Evolutionary conservation across 2,113 vertebrate genomes (phyloP).

Genomic region (Ophthalmolycus amberensis): DNA sequence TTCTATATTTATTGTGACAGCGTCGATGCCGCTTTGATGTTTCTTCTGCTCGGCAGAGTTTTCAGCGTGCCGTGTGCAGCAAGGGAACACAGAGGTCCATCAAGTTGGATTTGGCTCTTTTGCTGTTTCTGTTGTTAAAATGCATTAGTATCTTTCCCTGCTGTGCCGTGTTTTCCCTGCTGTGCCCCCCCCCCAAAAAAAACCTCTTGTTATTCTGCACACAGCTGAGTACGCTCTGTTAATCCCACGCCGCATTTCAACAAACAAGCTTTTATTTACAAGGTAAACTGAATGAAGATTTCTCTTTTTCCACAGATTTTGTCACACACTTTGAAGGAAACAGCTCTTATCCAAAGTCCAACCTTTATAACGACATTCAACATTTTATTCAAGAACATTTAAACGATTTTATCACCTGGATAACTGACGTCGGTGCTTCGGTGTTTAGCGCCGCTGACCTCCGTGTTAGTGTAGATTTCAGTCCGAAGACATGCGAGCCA

Average conservation of each 20-base stretch:
- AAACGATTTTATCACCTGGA: neutral
- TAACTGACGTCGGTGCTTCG: neutral
- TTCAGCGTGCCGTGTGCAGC: constrained; percentile 24
- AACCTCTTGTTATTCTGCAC: neutral
- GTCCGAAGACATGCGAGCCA: constrained; percentile 1
- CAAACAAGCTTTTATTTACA: constrained; percentile 29
- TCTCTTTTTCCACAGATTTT: neutral
- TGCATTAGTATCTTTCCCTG: constrained; percentile 24
- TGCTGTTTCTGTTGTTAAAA: constrained; percentile 40
- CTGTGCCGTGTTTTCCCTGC: constrained; percentile 7
- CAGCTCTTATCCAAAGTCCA: neutral
- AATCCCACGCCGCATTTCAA: constrained; percentile 7
- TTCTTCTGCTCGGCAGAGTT: constrained; percentile 27
- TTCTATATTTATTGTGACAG: constrained; percentile 51
- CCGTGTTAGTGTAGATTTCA: constrained; percentile 5
- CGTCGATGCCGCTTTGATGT: constrained; percentile 42
- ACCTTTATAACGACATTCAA: neutral
- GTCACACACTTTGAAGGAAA: neutral
- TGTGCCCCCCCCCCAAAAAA: neutral
- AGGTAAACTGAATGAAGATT: neutral
- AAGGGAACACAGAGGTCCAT: constrained; percentile 55
- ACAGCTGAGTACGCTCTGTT: constrained; percentile 15
- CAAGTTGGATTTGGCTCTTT: constrained; percentile 56
- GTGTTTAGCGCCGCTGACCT: neutral
- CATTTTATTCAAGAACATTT: neutral